Base-by-base conservation (phyloP, 1,140 invertebrate species). In the Antheraea mylitta region DNA sequence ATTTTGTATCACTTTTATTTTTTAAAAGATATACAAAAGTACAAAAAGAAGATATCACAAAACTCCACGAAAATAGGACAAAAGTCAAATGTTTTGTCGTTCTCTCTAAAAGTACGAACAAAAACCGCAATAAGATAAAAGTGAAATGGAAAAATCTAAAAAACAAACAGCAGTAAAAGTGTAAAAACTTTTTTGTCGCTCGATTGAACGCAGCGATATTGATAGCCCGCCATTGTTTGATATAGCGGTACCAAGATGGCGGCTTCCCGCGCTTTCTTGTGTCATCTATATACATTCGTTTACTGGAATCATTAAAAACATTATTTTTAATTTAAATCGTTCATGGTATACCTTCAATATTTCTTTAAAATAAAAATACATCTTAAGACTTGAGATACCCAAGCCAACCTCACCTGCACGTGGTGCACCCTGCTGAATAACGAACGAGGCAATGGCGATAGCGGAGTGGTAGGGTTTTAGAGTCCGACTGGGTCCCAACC, bases 201-300 rank as follows among this genome's bases (percentile, higher is more conserved):
- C 70, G 62, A 72, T 72, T 72, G 70, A 72, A 68, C 67, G 38
- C 64, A 30, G 61, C 59, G 67, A 66, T 68, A 67, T 67, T n/a
- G 60, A 19, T 61, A 61, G 19, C 0, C 45, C 45, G 45, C 45
- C 45, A 53, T 53, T 53, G 45, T 63, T 65, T 18, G 45, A 36
- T 68, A 72, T 72, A 58, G 70, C 13, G 64, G 64, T 68, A 36
- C 63, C 36, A 73, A 73, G 45, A 69, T 69, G 71, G 67, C 67
- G 58, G 48, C 45, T 64, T 73, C 72, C 72, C 72, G 72, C 72
- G 66, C 68, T 73, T 70, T 73, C 72, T 67, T 69, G 53, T 59
- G 71, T 69, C 72, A 73, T 65, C n/a, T 45, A 45, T 11, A 64
- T 7, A 13, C 63, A n/a, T 45, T 38, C 10, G 16, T 8, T 5